phyloP scores from a whole-genome alignment of 2,113 vertebrate genomes.

The Isurus oxyrinchus region DNA sequence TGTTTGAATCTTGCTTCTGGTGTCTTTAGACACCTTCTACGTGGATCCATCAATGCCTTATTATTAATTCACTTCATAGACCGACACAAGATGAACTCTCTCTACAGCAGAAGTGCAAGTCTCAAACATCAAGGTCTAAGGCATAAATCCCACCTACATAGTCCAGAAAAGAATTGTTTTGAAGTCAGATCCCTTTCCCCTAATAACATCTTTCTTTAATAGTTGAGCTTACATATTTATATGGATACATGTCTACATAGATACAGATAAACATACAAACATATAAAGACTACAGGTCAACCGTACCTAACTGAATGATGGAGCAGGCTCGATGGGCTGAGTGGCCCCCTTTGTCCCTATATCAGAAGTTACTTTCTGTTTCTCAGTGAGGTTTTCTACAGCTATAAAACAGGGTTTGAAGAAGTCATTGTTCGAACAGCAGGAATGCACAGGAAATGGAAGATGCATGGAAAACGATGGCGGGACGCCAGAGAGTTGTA shows the following conservation, averaged over 20 bases:
- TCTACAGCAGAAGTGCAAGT: not conserved
- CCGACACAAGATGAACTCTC: not conserved
- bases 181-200: not conserved
- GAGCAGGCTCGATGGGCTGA: not conserved
- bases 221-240: not conserved
- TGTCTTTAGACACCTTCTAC: not conserved
- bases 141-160: not conserved
- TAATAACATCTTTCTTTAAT: not conserved
- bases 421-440: not conserved
- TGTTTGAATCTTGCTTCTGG: not conserved
- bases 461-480: not conserved
- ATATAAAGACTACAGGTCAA: not conserved
- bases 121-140: no score
- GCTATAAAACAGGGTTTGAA: not conserved
- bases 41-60: not conserved
- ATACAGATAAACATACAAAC: not conserved
- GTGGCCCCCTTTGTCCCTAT: not conserved
- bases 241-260: not conserved
- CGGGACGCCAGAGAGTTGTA: not conserved
- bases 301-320: not conserved
- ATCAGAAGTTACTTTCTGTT: not conserved
- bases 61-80: not conserved
- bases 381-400: conserved; percentile 13
- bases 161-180: not conserved
- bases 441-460: not conserved